These are phyloP conservation scores for Gymnocypris eckloni DNA, from an alignment of 2,797 vertebrate species.

Conservation along the genomic window DNA sequence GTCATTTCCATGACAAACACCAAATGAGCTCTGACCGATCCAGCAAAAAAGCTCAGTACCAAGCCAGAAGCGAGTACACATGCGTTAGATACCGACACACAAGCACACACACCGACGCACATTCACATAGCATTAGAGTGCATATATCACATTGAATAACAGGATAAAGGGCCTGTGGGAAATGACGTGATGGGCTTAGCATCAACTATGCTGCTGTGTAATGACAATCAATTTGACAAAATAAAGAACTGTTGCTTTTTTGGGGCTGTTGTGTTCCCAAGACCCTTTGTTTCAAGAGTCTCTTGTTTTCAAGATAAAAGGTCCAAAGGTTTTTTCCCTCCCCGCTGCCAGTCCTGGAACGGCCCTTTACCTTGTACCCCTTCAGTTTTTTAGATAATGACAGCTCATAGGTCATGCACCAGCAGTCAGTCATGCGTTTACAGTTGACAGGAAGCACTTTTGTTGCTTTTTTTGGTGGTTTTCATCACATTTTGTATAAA, in stretches of 20 bases:
- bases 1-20: slow-evolving; percentile 73
- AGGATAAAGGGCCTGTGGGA: slow-evolving; percentile 68
- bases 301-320: slow-evolving; percentile 51
- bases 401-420: slow-evolving; percentile 93
- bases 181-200: slow-evolving; percentile 70
- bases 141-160: slow-evolving; percentile 79
- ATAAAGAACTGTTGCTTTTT: slow-evolving; percentile 60
- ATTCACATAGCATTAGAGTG: slow-evolving; percentile 79
- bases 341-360: slow-evolving; percentile 53
- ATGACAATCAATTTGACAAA: slow-evolving; percentile 66
- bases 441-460: slow-evolving; percentile 91
- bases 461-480: slow-evolving; percentile 72
- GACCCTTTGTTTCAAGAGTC: slow-evolving; percentile 60
- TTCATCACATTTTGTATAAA: slow-evolving; percentile 72
- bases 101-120: slow-evolving; percentile 65
- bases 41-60: slow-evolving; percentile 66
- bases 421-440: slow-evolving; percentile 93
- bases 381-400: slow-evolving; percentile 81
- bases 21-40: slow-evolving; percentile 71
- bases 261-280: slow-evolving; percentile 69
- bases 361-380: slow-evolving; percentile 71
- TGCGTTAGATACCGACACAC: slow-evolving; percentile 72
- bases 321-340: slow-evolving; percentile 63
- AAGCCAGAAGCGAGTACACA: slow-evolving; percentile 76
- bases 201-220: slow-evolving; percentile 63